Evolutionary conservation across 2,113 vertebrate species (phyloP), one percentile per base, ranked within the genome.

Genomic region (Caranx melampygus): DNA sequence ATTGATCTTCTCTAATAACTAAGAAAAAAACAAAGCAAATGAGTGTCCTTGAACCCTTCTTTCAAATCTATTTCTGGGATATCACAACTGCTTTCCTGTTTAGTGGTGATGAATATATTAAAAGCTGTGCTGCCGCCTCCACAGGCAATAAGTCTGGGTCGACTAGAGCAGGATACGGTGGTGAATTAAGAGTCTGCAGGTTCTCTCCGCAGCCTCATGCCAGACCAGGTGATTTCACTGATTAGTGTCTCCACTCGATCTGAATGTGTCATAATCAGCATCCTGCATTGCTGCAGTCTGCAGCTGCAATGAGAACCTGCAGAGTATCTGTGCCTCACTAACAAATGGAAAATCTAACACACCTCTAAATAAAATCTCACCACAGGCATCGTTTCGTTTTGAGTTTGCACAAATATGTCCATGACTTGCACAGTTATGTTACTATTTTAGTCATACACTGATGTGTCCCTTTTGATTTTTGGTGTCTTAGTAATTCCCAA

Each of bases 211-310:
- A 35, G 20, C 60, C 9, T 8, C 35, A 78, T 4, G 26, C 37
- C 11, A 35, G 54, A 67, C 45, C 15, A 8, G 8, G 12, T 70
- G 47, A 75, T 57, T 75, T 82, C 59, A 21, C n/a, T 70, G 31
- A 70, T 82, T 64, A n/a, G 11, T 2, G 26, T n/a, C 9, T 44
- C 8, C 54, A 34, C 52, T 59, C 20, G 13, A 18, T 58, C 4
- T 52, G 44, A 80, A 34, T 51, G 35, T 44, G 21, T n/a, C 21
- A 58, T 40, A 58, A 65, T 64, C 42, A 58, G 40, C 11, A 31
- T 31, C 47, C 16, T 69, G n/a, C 3, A 2, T 1, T 8, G 20
- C 12, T 52, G 26, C 35, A 2, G 10, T n/a, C 31, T 31, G 14
- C 11, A 16, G 10, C 5, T 51, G 34, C 21, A 69, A 40, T 0